Base-by-base conservation (phyloP, 2,113 vertebrate genomes). In the Psephotus haematonotus region DNA sequence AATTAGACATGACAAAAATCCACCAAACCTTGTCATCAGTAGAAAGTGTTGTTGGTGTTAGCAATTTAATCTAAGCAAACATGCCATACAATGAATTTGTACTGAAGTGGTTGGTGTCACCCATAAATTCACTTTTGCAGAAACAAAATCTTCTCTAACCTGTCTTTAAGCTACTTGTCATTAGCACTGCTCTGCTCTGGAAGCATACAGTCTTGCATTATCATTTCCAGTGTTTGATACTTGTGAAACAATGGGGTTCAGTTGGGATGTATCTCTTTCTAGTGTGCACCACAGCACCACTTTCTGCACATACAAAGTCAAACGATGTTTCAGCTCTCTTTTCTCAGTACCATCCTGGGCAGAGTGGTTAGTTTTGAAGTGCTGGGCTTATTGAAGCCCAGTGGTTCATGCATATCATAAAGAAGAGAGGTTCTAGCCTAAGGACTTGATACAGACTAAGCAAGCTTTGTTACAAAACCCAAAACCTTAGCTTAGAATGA, bases 361-460 rank as follows among this genome's bases (percentile, higher is more conserved):
- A 80, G 63, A 82, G 31, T 7, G 22, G 19, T 25, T 67, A 28
- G 7, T 49, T 95, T 87, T 62, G 68, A 77, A 82, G 67, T 0
- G 0, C 11, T 0, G 1, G 31, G 13, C 50, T 71, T n/a, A 31
- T 5, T 0, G 0, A 13, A 47, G 14, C 23, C 69, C 35, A 64
- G 69, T 0, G 8, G 43, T 31, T 95, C 35, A 9, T 13, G 17
- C 20, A 2, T 13, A 11, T 4, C 17, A 44, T 49, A 59, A 80
- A 35, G 24, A 79, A 75, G 44, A 75, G 46, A 83, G n/a, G 46
- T 39, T 46, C n/a, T 77, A 3, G 7, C 35, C 53, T 65, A 82
- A 68, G 52, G 29, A 63, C 29, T 50, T 64, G 20, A 82, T 20
- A 7, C 12, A 76, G 65, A 79, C 70, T 72, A 72, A 67, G 59